Percentiles rank a stretch among this genome's conserved stretches.
Conservation (phyloP, 2,113 vertebrate genomes). For the Percina caprodes region DNA sequence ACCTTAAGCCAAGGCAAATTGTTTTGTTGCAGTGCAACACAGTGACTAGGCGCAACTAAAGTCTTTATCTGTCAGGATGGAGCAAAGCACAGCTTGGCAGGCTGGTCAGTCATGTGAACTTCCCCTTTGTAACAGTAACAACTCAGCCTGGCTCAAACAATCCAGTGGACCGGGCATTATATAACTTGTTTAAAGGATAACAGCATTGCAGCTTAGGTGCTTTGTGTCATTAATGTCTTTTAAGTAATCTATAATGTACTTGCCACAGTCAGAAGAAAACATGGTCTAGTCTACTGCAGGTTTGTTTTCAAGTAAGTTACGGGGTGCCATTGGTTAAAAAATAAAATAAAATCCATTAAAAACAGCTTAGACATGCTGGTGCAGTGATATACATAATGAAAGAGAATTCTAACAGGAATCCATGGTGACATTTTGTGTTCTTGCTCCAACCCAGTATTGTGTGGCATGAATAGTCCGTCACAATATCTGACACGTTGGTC, state of each 20-base stretch:
- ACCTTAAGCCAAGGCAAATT: conserved; percentile 69
- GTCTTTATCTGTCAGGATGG: conserved; percentile 63
- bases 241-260: conserved; percentile 1
- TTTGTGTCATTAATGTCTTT: conserved; percentile 38
- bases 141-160: conserved; percentile 35
- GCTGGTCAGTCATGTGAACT: conserved; percentile 54
- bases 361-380: conserved; percentile 3
- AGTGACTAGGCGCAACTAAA: conserved; percentile 58
- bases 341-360: conserved; percentile 11
- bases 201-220: conserved; percentile 14
- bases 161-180: conserved; percentile 15
- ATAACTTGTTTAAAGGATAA: conserved; percentile 34
- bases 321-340: background rate
- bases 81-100: conserved; percentile 31
- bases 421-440: background rate
- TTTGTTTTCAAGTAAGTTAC: background rate
- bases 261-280: background rate
- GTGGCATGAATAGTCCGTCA: background rate
- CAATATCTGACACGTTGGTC: background rate
- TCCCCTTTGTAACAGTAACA: conserved; percentile 48
- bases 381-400: background rate
- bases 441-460: background rate
- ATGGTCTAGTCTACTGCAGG: background rate
- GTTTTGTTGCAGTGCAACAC: conserved; percentile 61
- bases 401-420: background rate